These are phyloP conservation scores for Plebejus melissa DNA, from an alignment of 2,888 invertebrate genomes.

Conservation along the genomic window DNA sequence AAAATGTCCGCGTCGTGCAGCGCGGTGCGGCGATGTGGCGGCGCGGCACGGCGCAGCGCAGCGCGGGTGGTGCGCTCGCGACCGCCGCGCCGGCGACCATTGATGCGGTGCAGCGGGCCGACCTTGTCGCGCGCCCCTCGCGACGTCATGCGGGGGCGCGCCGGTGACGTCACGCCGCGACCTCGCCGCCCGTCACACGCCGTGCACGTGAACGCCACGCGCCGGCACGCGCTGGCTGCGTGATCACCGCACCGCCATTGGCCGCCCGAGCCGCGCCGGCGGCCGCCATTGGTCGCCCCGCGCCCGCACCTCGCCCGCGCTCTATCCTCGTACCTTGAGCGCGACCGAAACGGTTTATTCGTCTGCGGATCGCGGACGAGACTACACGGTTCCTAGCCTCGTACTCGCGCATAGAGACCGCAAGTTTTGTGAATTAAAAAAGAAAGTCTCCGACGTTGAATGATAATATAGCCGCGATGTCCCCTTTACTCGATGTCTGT, in stretches of 20 bases:
- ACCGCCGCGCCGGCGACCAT: slow-evolving; percentile 35
- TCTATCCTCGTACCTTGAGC: slow-evolving; percentile 71
- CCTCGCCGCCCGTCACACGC: slow-evolving; percentile 81
- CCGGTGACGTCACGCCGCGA: slow-evolving; percentile 80
- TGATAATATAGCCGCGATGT: slow-evolving; percentile 63
- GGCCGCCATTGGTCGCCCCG: slow-evolving; percentile 78
- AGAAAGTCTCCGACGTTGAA: slow-evolving; percentile 64
- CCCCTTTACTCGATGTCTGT: slow-evolving; percentile 69
- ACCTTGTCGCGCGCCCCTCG: slow-evolving; percentile 56
- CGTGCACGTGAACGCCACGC: slow-evolving; percentile 92
- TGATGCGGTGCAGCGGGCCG: slow-evolving; percentile 39
- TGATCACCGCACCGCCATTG: slow-evolving; percentile 82
- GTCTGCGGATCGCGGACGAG: slow-evolving; percentile 65
- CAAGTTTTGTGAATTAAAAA: slow-evolving; percentile 73
- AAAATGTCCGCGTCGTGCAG: slow-evolving; percentile 32
- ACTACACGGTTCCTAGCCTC: slow-evolving; percentile 65
- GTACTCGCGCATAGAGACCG: slow-evolving; percentile 50
- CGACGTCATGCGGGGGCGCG: slow-evolving; percentile 76
- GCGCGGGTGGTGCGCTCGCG: slow-evolving; percentile 33
- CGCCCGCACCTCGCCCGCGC: slow-evolving; percentile 68
- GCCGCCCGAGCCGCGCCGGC: slow-evolving; percentile 85
- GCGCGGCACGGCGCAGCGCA: slow-evolving; percentile 33
- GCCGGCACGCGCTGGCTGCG: slow-evolving; percentile 86
- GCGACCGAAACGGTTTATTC: slow-evolving; percentile 71
- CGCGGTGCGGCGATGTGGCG: slow-evolving; percentile 33